Evolutionary conservation across 2,888 invertebrate genomes (phyloP), one percentile per base, ranked within the genome.

Genomic region (Dermolepida albohirtum): DNA sequence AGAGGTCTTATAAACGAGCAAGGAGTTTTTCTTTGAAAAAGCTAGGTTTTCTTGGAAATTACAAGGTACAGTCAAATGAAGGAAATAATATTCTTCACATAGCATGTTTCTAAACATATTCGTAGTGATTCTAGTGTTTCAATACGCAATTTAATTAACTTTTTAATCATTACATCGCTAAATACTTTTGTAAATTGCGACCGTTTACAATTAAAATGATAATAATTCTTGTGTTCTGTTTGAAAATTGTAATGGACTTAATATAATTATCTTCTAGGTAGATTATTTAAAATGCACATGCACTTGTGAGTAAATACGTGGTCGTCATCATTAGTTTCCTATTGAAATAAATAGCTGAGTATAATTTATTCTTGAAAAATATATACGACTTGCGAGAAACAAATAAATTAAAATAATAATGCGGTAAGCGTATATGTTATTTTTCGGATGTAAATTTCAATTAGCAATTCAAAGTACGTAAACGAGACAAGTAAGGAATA

Each of bases 341-440:
- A 59, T 59, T 47, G 59, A 59, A 59, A 59, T 59, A 59, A 59
- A 59, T 59, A 59, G 47, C 47, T 47, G 59, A 10, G 47, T 10
- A 59, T 59, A 59, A 59, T 59, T 59, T 59, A 59, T 59, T 59
- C 59, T 47, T 34, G 16, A 29, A 57, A 63, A 63, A 66, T 57
- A 66, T 66, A 57, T 66, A 66, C 50, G 55, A 57, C 55, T 57
- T 59, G 57, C 59, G 17, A 55, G 66, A 57, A 66, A 66, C 66
- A 57, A 64, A 64, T 64, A 64, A 64, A 66, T 66, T 66, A 66
- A 57, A 66, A 66, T 66, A 66, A 64, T 64, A 66, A 66, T 66
- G 66, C 66, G 47, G 17, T 44, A 22, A 57, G 50, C 66, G 66
- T 66, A 66, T 66, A 57, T 55, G 66, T 66, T 66, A 66, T 66